Evolutionary conservation across 2,888 invertebrate genomes (phyloP).

Genomic region (Lasioglossum morio): DNA sequence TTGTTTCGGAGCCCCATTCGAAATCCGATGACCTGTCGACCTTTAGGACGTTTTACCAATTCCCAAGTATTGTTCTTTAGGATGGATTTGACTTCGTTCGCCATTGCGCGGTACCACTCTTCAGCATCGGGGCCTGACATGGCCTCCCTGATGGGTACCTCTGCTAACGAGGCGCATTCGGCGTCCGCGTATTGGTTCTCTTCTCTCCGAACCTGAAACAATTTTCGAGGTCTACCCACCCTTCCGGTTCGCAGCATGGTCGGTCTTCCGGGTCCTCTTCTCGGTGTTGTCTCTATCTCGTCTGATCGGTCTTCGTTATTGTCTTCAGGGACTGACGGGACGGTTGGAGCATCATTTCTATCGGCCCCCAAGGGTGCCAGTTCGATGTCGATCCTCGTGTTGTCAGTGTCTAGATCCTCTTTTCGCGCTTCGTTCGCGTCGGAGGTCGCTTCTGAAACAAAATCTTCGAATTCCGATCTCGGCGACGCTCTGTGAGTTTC

Average conservation of each 20-base stretch:
- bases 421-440: not conserved
- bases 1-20: conserved; percentile 55
- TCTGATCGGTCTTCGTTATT: rapidly evolving
- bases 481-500: not conserved
- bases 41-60: conserved; percentile 40
- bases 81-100: conserved; percentile 27
- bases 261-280: not conserved
- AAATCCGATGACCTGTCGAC: conserved; percentile 43
- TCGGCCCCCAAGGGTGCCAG: too few relatives aligned
- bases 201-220: not conserved
- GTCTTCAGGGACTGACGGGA: too few relatives aligned
- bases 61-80: conserved; percentile 50
- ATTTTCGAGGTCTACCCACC: not conserved
- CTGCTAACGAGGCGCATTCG: conserved; percentile 3
- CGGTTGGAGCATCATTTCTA: too few relatives aligned
- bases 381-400: not conserved
- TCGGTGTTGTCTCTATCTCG: too few relatives aligned
- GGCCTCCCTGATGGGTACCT: conserved; percentile 44
- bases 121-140: conserved; percentile 21
- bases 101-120: conserved; percentile 41
- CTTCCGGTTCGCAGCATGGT: not conserved
- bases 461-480: not conserved
- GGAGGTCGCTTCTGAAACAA: not conserved
- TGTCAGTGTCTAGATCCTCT: not conserved
- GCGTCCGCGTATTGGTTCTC: not conserved